Evolutionary conservation across 2,113 vertebrate species (phyloP), one percentile per base, ranked within the genome.

Genomic region (Phylloscopus trochilus): DNA sequence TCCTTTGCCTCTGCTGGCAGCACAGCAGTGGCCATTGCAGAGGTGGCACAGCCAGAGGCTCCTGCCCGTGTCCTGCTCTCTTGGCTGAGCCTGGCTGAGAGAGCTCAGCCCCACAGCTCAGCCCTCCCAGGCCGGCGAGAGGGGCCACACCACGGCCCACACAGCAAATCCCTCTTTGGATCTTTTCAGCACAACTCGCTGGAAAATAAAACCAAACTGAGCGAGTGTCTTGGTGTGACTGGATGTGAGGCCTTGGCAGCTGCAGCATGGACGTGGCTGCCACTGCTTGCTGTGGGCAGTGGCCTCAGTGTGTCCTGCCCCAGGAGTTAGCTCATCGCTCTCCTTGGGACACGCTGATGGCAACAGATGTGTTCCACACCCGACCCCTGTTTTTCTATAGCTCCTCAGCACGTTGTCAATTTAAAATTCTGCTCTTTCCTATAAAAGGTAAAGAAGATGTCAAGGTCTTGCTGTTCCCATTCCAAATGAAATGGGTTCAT

Each of bases 391-490:
- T 87, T 64, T 93, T 78, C 87, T 68, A 8, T 4, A 83, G 73
- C 69, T 83, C 44, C 68, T 52, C 39, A 60, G 58, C 77, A 83
- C 68, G 13, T 64, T 87, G 91, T 87, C 68, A 33, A 95, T 93
- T 92, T 81, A 78, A 90, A 94, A 94, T 94, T 91, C 85, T 70
- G 37, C 82, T 94, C 83, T 93, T 93, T 77, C 63, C 81, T 91
- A 72, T 90, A 73, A 77, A 94, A 93, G 86, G 94, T 87, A 92
- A 96, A 95, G 95, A 96, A 91, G 95, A 94, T 95, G 95, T 96
- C 95, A 97, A 92, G 95, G 96, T 94, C 95, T 74, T 69, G 41
- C 94, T 95, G 93, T 96, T 90, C 60, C 87, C 62, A 89, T 96
- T 97, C 95, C 96, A 94, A 91, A 92, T 94, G 87, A 93, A 96